Base-by-base conservation (phyloP, 2,888 invertebrate genomes). In the Hirtodrosophila histrioides region DNA sequence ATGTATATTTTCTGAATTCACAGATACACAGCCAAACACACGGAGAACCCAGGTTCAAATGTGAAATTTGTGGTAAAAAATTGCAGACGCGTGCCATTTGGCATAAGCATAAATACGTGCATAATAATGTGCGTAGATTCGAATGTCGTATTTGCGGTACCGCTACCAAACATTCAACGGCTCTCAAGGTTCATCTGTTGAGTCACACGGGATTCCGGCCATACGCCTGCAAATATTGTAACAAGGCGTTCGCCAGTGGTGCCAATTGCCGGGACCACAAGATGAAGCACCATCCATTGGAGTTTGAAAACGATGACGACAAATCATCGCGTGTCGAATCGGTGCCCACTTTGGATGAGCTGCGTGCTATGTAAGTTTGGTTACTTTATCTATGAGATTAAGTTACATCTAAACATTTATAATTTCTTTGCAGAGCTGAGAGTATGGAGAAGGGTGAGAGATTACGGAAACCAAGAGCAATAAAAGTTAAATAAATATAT, bases 71-170 rank as follows among this genome's bases (percentile, higher is more conserved):
- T 63, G 92, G 92, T 2, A 65, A 85, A 7, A 79, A 90, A 55
- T 77, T 92, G 8, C 92, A 92, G 55, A 92, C 92, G 2, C 88
- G 92, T 12, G 88, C 92, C 9, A 92, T 92, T 0, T 86, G 92
- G 23, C 88, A 92, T 48, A 92, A 92, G 88, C 92, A 92, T 67
- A 90, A 92, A 69, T 78, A 88, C 11, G 90, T 91, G 1, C 91
- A 91, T 56, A 82, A 86, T 0, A 88, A 91, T 54, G 86, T 88
- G 10, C 88, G 89, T 6, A 83, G 89, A 44, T 90, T 88, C 48
- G 89, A 89, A 50, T 91, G 91, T 63, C 85, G 87, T n/a, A 88
- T 88, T 33, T 91, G 91, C 45, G 89, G 84, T 5, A 82, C 80
- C 0, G 89, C 88, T 27, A 90, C 88, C 43, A 92, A 91, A 48